Base-by-base conservation (phyloP, 1,140 invertebrate species). In the Calosoma granatense region DNA sequence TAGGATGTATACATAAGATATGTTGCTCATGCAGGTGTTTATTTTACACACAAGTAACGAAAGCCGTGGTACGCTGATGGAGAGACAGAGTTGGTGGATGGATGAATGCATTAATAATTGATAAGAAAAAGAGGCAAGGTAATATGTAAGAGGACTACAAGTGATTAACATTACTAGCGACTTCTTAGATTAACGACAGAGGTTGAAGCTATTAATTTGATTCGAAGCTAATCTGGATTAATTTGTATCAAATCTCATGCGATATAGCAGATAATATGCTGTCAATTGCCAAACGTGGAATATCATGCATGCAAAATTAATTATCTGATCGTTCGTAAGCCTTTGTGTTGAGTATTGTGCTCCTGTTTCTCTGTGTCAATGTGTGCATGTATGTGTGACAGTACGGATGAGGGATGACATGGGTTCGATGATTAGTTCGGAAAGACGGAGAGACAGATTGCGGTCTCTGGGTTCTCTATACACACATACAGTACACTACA, bases 301-400 rank as follows among this genome's bases (percentile, higher is more conserved):
- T 17, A 17, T 47, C 41, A 17, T 47, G 41, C 41, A 47, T 47
- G 17, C 41, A 17, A 47, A 47, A 47, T 47, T 47, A 47, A 47
- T 47, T 47, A 47, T 47, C 41, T 17, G 15, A 47, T 17, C 6
- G 9, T 36, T 36, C 9, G 41, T 17, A 17, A 47, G 3, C 9
- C 41, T 47, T 47, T 47, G 41, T 47, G 26, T 47, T 4, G 26
- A 6, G 26, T 30, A 6, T 4, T 4, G 26, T 6, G 26, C 14
- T 30, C 14, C 26, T 14, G 26, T 30, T 30, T 4, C n/a, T n/a
- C 14, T 30, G 26, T 30, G 26, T 30, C 14, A 14, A 6, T 30
- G 26, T 30, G 26, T 30, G n/a, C n/a, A n/a, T 30, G 26, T 30
- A 6, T 30, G 30, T 14, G 20, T 60, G 61, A 41, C 52, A 51